Base-by-base conservation (phyloP, 2,888 invertebrate species). In the Mythimna loreyi region DNA sequence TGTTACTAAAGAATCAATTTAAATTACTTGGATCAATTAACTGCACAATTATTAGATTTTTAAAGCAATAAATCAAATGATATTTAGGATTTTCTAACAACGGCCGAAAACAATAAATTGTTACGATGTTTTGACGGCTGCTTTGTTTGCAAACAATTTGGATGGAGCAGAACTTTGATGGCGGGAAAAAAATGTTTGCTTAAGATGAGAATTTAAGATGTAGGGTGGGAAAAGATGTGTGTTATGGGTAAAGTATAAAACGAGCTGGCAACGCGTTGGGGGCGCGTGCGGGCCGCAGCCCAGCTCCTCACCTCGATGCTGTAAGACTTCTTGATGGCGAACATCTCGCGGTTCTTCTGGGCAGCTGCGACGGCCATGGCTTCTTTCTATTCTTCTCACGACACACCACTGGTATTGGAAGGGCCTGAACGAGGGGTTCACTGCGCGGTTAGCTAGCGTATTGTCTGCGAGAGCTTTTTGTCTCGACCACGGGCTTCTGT, bases 301-400 rank as follows among this genome's bases (percentile, higher is more conserved):
- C 81, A 84, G 83, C 82, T 90, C 96, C 98, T 97, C 96, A 99
- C 99, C 98, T 99, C 99, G 94, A 99, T 98, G 96, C 98, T 99
- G 97, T 99, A 99, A 84, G 98, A 98, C 94, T 99, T 99, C 96
- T 99, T 99, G 96, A 99, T 99, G 94, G 99, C 98, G 97, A 99
- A 99, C 98, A 98, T 98, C 96, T 99, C 98, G 94, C 99, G 97
- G 96, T 98, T 99, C 96, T 98, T 98, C 96, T 98, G 98, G 83
- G 98, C 98, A 93, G 98, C 98, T 92, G 98, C 98, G 90, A 98
- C 98, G 96, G 98, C 98, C 97, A 98, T 98, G 97, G 90, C 95
- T 96, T 92, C 55, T 71, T 50, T 56, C 49, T 74, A 43, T 33
- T 71, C 70, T 71, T 71, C 89, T 88, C 86, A 88, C 84, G 86